A percentile compares a stretch with the other conserved stretches of the same genome.
These are phyloP conservation scores for Bombus polaris DNA, from an alignment of 1,140 invertebrate species.

Conservation along the genomic window DNA sequence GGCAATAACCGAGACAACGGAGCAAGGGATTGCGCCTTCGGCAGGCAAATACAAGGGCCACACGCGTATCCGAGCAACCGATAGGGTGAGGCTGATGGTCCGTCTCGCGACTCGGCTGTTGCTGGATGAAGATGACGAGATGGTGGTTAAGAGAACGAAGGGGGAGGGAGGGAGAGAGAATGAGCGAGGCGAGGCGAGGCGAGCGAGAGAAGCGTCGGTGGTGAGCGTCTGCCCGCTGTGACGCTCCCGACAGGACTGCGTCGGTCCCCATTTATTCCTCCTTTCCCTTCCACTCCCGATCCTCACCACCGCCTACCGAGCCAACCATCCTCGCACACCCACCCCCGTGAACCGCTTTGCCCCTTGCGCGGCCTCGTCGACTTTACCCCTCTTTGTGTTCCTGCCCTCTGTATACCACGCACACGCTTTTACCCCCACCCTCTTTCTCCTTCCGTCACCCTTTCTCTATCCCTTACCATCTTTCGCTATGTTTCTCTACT, in stretches of 20 bases:
- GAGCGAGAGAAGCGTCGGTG: conserved; percentile 67
- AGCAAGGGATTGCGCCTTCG: conserved; percentile 10
- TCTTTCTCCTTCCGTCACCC: conserved; percentile 1
- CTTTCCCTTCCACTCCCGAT: conserved; percentile 62
- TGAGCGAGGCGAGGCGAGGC: conserved; percentile 61
- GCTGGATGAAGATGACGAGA: conserved; percentile 49
- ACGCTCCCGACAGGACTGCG: conserved; percentile 82
- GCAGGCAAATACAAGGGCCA: neutral
- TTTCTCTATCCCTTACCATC: neutral
- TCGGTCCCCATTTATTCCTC: conserved; percentile 74
- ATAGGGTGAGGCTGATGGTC: conserved; percentile 38
- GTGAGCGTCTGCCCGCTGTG: conserved; percentile 76
- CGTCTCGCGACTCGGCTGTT: conserved; percentile 45
- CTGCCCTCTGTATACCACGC: conserved; percentile 50
- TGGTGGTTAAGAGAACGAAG: conserved; percentile 3
- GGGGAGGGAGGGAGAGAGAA: conserved; percentile 35
- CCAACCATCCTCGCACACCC: conserved; percentile 49
- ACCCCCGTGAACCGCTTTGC: conserved; percentile 28
- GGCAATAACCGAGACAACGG: neutral
- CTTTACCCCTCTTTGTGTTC: conserved; percentile 49
- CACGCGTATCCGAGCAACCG: conserved; percentile 29
- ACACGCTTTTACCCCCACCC: conserved; percentile 34
- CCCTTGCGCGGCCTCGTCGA: conserved; percentile 47
- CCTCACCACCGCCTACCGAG: conserved; percentile 56
- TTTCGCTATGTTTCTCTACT: neutral